Evolutionary conservation across 2,797 vertebrate species (phyloP), one percentile per base, ranked within the genome.

Genomic region (Pangasius larnaudii): DNA sequence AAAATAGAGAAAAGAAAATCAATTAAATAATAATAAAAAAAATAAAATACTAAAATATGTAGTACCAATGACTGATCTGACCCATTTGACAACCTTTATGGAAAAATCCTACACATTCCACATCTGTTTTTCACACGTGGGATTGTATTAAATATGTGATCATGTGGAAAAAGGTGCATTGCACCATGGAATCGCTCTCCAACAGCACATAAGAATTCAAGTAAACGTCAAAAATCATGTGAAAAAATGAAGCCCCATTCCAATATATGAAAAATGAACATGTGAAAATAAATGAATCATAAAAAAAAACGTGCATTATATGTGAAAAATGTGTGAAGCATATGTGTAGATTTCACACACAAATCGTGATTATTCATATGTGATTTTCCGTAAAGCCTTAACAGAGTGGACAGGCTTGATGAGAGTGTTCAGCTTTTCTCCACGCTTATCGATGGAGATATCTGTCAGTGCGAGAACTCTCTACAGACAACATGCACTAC

Each of bases 371-470:
- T 53, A 78, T 53, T 53, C 46, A 49, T 5, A 49, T 51, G 42
- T 18, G 27, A 51, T 51, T 51, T 77, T 33, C 2, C 19, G 56
- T 22, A 80, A 27, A 39, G 78, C 33, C 39, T 58, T 36, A 59
- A 80, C 78, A 72, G 36, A 24, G 53, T 49, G 67, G 61, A 61
- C 27, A 53, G 79, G 79, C 58, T 79, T 27, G 27, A 49, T 87
- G 67, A 27, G 85, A 91, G 85, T 39, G 84, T 42, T 81, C 53
- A 88, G 90, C 79, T 90, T 59, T 88, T 88, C 85, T 85, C 84
- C 46, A 67, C 72, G 80, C 91, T 92, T 89, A 92, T 78, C 61
- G 49, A 49, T 65, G 86, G 80, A 86, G 83, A 91, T 72, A 85
- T 74, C 46, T 63, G 88, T 88, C 46, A 89, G 63, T 85, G 75